A percentile compares a stretch with the other conserved stretches of the same genome.
Evolutionary conservation across 2,113 vertebrate genomes (phyloP).

Genomic region (Anguilla japonica): DNA sequence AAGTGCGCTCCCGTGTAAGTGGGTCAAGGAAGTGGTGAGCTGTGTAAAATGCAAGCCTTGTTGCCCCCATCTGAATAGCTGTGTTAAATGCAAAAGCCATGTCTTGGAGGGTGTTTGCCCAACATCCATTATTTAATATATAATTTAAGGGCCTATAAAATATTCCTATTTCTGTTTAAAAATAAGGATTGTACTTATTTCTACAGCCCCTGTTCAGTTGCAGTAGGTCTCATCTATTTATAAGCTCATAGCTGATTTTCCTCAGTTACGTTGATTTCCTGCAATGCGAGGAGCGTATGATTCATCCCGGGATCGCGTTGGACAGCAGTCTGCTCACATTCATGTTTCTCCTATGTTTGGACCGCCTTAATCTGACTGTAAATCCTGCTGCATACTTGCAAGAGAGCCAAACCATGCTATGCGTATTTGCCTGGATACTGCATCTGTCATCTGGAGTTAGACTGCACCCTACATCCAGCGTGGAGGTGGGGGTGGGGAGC

Average conservation of each 20-base stretch:
- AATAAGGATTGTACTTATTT: neutral
- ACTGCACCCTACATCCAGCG: slow-evolving; percentile 39
- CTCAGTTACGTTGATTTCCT: neutral
- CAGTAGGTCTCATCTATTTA: neutral
- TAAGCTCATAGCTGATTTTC: neutral
- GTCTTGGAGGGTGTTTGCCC: neutral
- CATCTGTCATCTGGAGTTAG: slow-evolving; percentile 37
- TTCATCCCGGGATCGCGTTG: neutral
- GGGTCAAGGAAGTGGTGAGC: neutral
- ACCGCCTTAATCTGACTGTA: slow-evolving; percentile 4
- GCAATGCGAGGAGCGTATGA: neutral
- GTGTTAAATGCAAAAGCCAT: neutral
- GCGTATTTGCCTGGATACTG: slow-evolving; percentile 27
- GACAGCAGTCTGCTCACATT: slow-evolving; percentile 4
- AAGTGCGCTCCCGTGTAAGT: neutral
- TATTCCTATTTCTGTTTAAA: neutral
- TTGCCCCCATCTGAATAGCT: neutral
- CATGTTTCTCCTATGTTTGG: slow-evolving; percentile 1
- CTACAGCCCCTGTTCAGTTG: neutral
- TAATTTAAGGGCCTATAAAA: neutral
- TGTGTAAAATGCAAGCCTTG: neutral
- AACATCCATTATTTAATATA: neutral
- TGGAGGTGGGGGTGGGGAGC: slow-evolving; percentile 23
- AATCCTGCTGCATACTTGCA: slow-evolving; percentile 34
- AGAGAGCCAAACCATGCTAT: neutral